Percentiles rank a stretch among this genome's conserved stretches.
Conservation (phyloP, 2,797 vertebrate genomes). For the Scolopax bukidnonensis region DNA sequence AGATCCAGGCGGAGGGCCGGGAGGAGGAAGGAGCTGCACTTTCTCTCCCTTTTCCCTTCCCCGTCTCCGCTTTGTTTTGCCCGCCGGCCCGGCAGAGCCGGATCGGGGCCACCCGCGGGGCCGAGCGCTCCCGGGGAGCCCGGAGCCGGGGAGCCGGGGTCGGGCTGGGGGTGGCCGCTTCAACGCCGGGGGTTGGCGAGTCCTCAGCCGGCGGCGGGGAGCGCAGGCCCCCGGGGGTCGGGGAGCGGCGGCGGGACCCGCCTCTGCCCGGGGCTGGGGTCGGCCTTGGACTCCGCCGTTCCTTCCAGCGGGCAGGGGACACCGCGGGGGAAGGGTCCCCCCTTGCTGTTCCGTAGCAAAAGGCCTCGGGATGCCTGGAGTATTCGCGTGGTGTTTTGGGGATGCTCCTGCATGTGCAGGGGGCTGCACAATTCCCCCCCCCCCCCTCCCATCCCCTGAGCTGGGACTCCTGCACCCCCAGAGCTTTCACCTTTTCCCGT, state of each 20-base stretch:
- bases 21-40: background rate
- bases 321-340: background rate
- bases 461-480: background rate
- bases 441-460: background rate
- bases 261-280: background rate
- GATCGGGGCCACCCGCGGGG: background rate
- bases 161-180: background rate
- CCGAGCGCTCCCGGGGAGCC: background rate
- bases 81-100: background rate
- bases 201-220: background rate
- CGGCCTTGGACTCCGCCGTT: background rate
- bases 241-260: background rate
- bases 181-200: background rate
- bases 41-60: background rate
- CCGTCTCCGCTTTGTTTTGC: conserved; percentile 24
- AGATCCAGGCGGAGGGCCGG: background rate
- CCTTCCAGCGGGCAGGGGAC: background rate
- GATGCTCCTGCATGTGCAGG: background rate
- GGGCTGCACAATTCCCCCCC: accelerated
- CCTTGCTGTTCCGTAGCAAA: background rate
- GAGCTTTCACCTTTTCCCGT: background rate
- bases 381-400: background rate
- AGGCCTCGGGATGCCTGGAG: background rate
- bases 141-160: background rate
- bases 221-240: background rate